Percentiles rank a stretch among this genome's conserved stretches.
phyloP scores from a whole-genome alignment of 2,113 vertebrate species.

The Cardinalis cardinalis region DNA sequence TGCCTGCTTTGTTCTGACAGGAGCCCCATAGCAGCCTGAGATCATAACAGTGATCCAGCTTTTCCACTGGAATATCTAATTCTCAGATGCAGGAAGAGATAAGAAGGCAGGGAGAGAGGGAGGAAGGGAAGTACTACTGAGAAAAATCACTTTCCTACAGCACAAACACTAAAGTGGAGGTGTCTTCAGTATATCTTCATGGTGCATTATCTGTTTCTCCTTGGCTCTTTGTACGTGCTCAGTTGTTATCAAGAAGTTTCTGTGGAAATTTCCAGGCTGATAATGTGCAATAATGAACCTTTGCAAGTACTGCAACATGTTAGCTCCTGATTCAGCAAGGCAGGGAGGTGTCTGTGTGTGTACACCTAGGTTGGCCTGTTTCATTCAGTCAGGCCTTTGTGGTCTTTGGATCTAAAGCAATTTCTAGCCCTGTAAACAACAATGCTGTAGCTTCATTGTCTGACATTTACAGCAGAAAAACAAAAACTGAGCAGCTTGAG shows the following conservation, averaged over 20 bases:
- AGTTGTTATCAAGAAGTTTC: background rate
- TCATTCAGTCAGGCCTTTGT: background rate
- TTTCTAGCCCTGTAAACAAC: background rate
- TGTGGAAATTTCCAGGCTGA: background rate
- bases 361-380: background rate
- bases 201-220: background rate
- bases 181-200: background rate
- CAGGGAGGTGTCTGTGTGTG: background rate
- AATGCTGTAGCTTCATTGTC: background rate
- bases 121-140: background rate
- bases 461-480: constrained; percentile 9
- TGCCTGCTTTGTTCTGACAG: background rate
- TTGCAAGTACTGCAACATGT: background rate
- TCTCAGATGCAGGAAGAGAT: background rate
- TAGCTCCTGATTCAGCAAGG: background rate
- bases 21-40: background rate
- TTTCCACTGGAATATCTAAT: background rate
- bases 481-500: constrained; percentile 43
- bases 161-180: background rate
- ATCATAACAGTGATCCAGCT: background rate
- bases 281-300: background rate
- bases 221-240: background rate
- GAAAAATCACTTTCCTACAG: background rate
- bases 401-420: background rate
- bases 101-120: background rate